Base-by-base conservation (phyloP, 2,888 invertebrate species). In the Erannis defoliaria region DNA sequence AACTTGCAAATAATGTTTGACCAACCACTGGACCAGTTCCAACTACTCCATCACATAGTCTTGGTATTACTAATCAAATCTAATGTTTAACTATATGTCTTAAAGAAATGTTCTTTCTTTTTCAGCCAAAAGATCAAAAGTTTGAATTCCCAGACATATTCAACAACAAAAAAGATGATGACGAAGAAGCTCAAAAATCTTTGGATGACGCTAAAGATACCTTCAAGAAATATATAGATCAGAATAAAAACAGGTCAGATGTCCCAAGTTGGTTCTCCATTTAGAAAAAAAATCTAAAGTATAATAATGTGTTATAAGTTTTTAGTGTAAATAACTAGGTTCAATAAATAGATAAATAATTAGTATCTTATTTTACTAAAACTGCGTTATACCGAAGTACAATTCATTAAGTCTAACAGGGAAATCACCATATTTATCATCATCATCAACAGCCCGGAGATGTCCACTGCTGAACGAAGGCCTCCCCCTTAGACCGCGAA, bases 141-240 rank as follows among this genome's bases (percentile, higher is more conserved):
- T 98, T 98, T 88, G 93, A 94, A 65, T 98, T 96, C 81, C 98
- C 98, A 0, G 93, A 97, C 42, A 64, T 98, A 40, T 96, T 96
- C 81, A 90, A 93, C 26, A 88, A 91, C 37, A 76, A 84, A 37
- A 88, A 92, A 38, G 89, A 94, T 53, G 90, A 94, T n/a, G 86
- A 93, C 33, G 94, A 94, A 55, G 94, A 95, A n/a, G 85, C 91
- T 31, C 81, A 94, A 49, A 95, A 95, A 73, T 84, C 94, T 2
- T 71, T 96, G 51, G 94, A 95, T 23, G 94, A 95, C 72, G 87
- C 95, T 0, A 95, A 96, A 79, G 88, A 94, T 45, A 91, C 90
- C 0, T 95, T 94, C 70, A 92, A 94, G 75, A 81, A 91, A 12
- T 96, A 94, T 74, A 77, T 96, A 57, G 92, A 95, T 1, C 93